Evolutionary conservation across 2,888 invertebrate species (phyloP).

Genomic region (Drosophila anomalata): DNA sequence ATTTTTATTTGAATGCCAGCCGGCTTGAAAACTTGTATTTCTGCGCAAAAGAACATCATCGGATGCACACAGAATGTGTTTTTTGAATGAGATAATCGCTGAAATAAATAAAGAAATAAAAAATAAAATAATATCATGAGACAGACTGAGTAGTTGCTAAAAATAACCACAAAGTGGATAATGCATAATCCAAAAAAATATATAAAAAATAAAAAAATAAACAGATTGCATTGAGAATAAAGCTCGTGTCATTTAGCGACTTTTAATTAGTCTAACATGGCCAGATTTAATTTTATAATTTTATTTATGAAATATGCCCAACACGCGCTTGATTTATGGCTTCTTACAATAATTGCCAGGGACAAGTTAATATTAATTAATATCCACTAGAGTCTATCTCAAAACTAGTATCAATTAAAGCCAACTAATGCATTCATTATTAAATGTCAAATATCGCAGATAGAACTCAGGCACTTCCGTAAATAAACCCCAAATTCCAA

Average conservation of each 20-base stretch:
- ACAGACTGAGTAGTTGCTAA: slow-evolving; percentile 12
- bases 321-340: slow-evolving; percentile 1
- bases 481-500: slow-evolving; percentile 45
- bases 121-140: slow-evolving; percentile 21
- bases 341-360: slow-evolving; percentile 5
- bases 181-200: slow-evolving; percentile 31
- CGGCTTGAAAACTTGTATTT: slow-evolving; percentile 35
- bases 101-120: slow-evolving; percentile 45
- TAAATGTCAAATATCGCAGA: slow-evolving; percentile 47
- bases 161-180: slow-evolving; percentile 27
- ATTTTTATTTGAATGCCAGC: neutral
- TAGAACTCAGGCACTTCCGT: slow-evolving; percentile 44
- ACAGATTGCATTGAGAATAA: slow-evolving; percentile 11
- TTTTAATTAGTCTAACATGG: slow-evolving; percentile 38
- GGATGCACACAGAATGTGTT: slow-evolving; percentile 70
- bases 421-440: slow-evolving; percentile 44
- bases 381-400: neutral
- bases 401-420: slow-evolving; percentile 28
- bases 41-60: slow-evolving; percentile 46
- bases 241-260: slow-evolving; percentile 35
- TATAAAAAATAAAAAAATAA: neutral
- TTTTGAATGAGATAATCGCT: slow-evolving; percentile 74
- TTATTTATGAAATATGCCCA: neutral
- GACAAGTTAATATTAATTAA: neutral
- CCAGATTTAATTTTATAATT: slow-evolving; percentile 24